Evolutionary conservation across 2,888 invertebrate species (phyloP), one percentile per base, ranked within the genome.

Genomic region (Microctonus aethiopoides): DNA sequence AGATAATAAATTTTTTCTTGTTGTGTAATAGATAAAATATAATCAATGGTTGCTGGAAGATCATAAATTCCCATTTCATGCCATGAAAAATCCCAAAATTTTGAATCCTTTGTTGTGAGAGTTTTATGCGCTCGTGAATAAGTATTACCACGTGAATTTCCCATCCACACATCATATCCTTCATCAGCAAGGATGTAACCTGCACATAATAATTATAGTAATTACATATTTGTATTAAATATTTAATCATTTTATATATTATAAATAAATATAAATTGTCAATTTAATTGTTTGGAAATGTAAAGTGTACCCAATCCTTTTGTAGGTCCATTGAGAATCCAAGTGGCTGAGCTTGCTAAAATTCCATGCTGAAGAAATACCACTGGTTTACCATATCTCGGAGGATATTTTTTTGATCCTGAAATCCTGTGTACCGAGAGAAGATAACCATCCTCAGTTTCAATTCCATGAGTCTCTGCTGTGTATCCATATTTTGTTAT

Each of bases 31-130:
- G 83, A 79, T 57, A 91, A 81, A 2, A 90, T 87, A 77, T 89
- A 88, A 79, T 92, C 89, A 32, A 92, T 87, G 76, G 87, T 88
- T 0, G 91, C 90, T 1, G 91, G 90, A 22, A 91, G 76, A 81
- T 92, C 92, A 79, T 89, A 88, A 32, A 85, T 64, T 0, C 90
- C 91, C 89, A 91, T 90, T 80, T 92, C 90, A 78, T 91, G 90
- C 87, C 89, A 91, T 62, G 90, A 90, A 81, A 77, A 85, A 22
- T 83, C 78, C 83, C 83, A 83, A 52, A 77, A 83, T 67, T 78
- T 88, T 86, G 80, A 70, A 9, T 78, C 75, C 7, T 73, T 73
- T n/a, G 75, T 56, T 13, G 79, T 63, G 13, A 86, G 77, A 24
- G 83, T 86, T 6, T 86, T 81, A 77, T 92, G 91, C 7, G 85